These are phyloP conservation scores for Stenoptilia bipunctidactyla DNA, from an alignment of 2,888 invertebrate genomes.

Conservation along the genomic window DNA sequence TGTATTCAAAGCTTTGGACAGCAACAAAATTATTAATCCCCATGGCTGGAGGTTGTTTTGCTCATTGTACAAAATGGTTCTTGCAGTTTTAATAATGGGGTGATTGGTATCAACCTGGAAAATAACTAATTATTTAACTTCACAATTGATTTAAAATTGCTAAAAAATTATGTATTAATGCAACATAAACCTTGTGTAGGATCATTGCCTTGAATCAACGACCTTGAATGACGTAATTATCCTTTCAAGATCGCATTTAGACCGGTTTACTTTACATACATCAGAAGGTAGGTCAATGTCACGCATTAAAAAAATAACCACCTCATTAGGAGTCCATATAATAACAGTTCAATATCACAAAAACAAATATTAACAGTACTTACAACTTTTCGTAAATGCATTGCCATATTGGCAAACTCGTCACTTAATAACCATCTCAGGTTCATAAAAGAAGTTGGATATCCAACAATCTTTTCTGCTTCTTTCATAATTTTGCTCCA, in stretches of 20 bases:
- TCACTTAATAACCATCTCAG: conserved; percentile 74
- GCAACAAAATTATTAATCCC: conserved; percentile 84
- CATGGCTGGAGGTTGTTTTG: conserved; percentile 88
- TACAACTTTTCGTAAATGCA: conserved; percentile 65
- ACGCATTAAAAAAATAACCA: not conserved
- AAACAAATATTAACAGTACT: conserved; percentile 24
- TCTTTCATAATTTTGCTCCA: conserved; percentile 61
- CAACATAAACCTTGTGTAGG: not conserved
- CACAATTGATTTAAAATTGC: not conserved
- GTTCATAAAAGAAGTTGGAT: conserved; percentile 73
- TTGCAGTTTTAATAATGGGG: conserved; percentile 88
- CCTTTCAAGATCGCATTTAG: not conserved
- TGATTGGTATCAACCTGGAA: conserved; percentile 83
- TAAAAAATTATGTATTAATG: not conserved
- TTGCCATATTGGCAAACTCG: conserved; percentile 73
- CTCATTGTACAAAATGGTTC: conserved; percentile 84
- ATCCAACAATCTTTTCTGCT: conserved; percentile 64
- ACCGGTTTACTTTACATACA: not conserved
- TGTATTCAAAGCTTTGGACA: conserved; percentile 81
- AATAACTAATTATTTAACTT: conserved; percentile 1
- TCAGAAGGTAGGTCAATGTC: not conserved
- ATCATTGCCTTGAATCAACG: not conserved
- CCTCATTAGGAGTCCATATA: too few relatives aligned
- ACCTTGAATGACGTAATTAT: not conserved
- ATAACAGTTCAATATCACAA: not conserved